phyloP scores from a whole-genome alignment of 2,797 vertebrate genomes.

The Miichthys miiuy region DNA sequence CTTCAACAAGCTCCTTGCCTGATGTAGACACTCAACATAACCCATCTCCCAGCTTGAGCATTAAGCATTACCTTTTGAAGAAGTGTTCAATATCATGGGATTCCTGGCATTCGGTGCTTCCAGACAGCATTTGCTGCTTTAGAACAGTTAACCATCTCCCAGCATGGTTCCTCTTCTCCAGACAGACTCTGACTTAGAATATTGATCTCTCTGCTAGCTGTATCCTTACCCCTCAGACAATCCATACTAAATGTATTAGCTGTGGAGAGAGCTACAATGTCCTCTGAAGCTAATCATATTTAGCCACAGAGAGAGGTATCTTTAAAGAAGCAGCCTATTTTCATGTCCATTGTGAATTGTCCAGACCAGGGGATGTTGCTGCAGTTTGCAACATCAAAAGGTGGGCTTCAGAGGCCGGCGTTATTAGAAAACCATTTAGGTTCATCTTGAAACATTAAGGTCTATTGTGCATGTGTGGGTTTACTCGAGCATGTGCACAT shows the following conservation, averaged over 20 bases:
- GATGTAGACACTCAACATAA: constrained; percentile 66
- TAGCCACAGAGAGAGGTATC: constrained; percentile 75
- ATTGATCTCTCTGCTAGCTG: constrained; percentile 79
- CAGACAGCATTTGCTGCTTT: constrained; percentile 76
- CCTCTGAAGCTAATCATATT: constrained; percentile 86
- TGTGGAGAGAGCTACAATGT: constrained; percentile 85
- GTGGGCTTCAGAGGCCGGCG: constrained; percentile 33
- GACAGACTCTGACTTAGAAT: constrained; percentile 82
- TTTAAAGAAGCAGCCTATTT: constrained; percentile 78
- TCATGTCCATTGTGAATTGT: constrained; percentile 64
- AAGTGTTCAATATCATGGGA: constrained; percentile 74
- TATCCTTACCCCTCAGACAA: constrained; percentile 83
- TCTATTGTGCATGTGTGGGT: constrained; percentile 3
- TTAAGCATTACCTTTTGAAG: constrained; percentile 79
- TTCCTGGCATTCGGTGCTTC: constrained; percentile 79
- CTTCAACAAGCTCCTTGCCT: constrained; percentile 73
- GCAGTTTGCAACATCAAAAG: constrained; percentile 58
- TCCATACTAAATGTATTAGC: constrained; percentile 86
- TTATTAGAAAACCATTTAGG: constrained; percentile 43
- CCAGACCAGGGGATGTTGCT: constrained; percentile 53
- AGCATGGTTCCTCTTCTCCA: constrained; percentile 82
- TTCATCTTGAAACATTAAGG: constrained; percentile 34
- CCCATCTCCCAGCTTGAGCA: constrained; percentile 68
- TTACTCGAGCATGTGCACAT: constrained; percentile 5
- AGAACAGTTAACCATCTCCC: constrained; percentile 81